Evolutionary conservation across 2,797 vertebrate genomes (phyloP).

Genomic region (Danio choprae): DNA sequence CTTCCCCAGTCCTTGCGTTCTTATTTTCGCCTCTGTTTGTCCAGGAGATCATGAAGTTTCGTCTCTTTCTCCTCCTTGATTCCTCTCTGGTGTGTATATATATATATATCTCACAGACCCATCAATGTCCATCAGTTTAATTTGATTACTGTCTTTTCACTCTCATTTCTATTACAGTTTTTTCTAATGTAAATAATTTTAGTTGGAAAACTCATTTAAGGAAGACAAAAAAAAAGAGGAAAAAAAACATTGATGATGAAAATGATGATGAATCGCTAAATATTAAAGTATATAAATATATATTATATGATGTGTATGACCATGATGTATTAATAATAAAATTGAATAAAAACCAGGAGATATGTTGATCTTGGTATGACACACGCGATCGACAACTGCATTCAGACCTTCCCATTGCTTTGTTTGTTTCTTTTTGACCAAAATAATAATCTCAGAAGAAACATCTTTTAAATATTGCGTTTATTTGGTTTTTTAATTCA

Average conservation of each 20-base stretch:
- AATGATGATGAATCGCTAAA: conserved; percentile 75
- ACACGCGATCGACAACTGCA: not conserved
- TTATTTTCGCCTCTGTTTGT: conserved; percentile 43
- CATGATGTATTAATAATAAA: conserved; percentile 78
- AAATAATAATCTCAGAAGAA: not conserved
- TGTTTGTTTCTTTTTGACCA: not conserved
- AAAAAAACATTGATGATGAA: conserved; percentile 73
- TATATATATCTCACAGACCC: conserved; percentile 77
- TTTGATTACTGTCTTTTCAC: conserved; percentile 70
- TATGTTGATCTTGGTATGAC: conserved; percentile 44
- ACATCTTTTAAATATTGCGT: not conserved
- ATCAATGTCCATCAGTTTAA: conserved; percentile 52
- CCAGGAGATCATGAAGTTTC: conserved; percentile 36
- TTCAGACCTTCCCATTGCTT: not conserved
- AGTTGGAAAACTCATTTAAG: conserved; percentile 77
- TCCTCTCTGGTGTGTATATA: conserved; percentile 75
- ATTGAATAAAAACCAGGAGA: conserved; percentile 66
- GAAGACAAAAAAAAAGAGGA: conserved; percentile 64
- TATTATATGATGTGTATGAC: conserved; percentile 82
- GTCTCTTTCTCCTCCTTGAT: conserved; percentile 39
- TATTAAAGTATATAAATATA: conserved; percentile 82
- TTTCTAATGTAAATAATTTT: conserved; percentile 85
- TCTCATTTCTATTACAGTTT: conserved; percentile 79
- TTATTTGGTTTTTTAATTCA: not conserved
- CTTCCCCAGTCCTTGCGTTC: conserved; percentile 27